Evolutionary conservation across 2,797 vertebrate species (phyloP).

Genomic region (Coracias cyanogaster): DNA sequence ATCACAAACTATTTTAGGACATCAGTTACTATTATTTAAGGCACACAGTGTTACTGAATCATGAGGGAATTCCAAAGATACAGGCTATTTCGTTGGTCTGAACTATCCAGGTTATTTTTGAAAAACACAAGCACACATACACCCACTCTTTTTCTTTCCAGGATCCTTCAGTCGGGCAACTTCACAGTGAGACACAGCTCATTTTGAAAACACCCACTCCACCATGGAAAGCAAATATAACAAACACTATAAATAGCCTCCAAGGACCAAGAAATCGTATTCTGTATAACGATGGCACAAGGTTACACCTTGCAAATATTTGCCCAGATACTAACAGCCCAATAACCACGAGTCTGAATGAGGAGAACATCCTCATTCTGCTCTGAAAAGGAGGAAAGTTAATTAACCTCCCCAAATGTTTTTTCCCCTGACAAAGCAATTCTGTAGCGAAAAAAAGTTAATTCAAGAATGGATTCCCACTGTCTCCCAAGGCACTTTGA

Average conservation of each 20-base stretch:
- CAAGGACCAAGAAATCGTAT: not conserved
- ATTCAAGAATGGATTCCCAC: constrained; percentile 42
- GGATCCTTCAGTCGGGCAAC: not conserved
- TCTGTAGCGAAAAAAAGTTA: constrained; percentile 48
- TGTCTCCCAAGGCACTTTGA: constrained; percentile 20
- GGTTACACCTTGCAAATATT: not conserved
- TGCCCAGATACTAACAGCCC: not conserved
- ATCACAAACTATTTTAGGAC: not conserved
- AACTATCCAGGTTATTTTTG: not conserved
- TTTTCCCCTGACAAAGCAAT: constrained; percentile 59
- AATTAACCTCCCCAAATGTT: constrained; percentile 59
- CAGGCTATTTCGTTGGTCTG: not conserved
- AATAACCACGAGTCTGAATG: not conserved
- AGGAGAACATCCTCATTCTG: constrained; percentile 25
- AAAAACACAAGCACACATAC: not conserved
- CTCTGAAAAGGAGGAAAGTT: constrained; percentile 14
- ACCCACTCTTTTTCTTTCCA: not conserved
- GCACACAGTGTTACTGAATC: not conserved
- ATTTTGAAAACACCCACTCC: not conserved
- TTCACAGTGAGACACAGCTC: not conserved
- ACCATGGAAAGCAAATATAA: not conserved
- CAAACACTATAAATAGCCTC: not conserved
- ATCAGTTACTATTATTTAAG: not conserved
- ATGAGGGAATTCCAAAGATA: not conserved
- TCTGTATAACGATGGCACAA: not conserved